Evolutionary conservation across 1,140 invertebrate genomes (phyloP).

Genomic region (Heliothis subflexa): DNA sequence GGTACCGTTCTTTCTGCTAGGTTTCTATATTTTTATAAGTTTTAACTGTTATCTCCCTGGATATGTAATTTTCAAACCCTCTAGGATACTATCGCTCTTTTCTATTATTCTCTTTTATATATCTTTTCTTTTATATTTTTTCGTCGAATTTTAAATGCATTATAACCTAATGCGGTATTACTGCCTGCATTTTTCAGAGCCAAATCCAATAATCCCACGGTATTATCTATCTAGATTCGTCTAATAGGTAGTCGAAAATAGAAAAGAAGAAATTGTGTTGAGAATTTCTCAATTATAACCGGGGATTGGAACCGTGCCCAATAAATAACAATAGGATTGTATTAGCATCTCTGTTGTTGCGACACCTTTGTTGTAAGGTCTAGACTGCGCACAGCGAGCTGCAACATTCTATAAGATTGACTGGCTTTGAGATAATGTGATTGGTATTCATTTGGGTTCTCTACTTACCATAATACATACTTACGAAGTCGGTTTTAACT

Average conservation of each 20-base stretch:
- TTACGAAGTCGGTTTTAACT: too few relatives aligned
- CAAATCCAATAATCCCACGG: background rate
- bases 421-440: background rate
- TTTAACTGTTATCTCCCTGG: too few relatives aligned
- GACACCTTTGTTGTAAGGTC: constrained; percentile 7
- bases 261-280: constrained; percentile 7
- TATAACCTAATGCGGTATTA: background rate
- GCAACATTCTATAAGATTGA: background rate
- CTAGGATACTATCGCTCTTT: too few relatives aligned
- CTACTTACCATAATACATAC: too few relatives aligned
- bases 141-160: too few relatives aligned
- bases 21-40: too few relatives aligned
- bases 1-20: too few relatives aligned
- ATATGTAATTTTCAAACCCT: too few relatives aligned
- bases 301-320: constrained; percentile 25
- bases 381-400: background rate
- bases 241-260: constrained; percentile 3
- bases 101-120: too few relatives aligned
- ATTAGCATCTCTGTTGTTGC: background rate
- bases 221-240: background rate
- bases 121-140: too few relatives aligned
- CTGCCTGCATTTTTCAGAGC: background rate
- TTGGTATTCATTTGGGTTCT: too few relatives aligned
- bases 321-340: constrained; percentile 36
- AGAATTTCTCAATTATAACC: constrained; percentile 21